phyloP scores from a whole-genome alignment of 92 coral and sea anemone species.

The Epizoanthus ramosus region DNA sequence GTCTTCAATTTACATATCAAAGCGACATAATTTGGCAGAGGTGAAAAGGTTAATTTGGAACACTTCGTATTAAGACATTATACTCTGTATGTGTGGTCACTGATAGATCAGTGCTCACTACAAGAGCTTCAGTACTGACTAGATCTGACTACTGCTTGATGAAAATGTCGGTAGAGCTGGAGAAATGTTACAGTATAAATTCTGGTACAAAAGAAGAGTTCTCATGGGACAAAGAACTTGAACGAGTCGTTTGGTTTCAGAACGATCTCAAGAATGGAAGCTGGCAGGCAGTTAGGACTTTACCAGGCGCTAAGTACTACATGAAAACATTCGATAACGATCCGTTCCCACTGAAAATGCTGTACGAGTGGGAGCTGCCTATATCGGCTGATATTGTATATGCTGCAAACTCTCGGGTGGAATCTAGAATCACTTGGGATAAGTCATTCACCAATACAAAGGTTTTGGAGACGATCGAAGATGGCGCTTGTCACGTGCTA shows the following conservation, averaged over 20 bases:
- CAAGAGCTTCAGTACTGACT: too few relatives aligned
- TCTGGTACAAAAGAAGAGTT: not conserved
- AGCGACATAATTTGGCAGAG: too few relatives aligned
- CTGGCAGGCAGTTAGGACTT: conserved; percentile 4
- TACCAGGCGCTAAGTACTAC: conserved; percentile 22
- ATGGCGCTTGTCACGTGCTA: conserved; percentile 10
- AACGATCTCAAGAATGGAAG: conserved; percentile 7
- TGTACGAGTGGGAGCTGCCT: conserved; percentile 36
- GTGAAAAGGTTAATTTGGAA: too few relatives aligned
- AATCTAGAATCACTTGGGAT: conserved; percentile 20
- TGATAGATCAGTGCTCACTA: too few relatives aligned
- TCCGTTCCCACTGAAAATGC: conserved; percentile 26
- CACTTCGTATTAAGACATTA: too few relatives aligned
- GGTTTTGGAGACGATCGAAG: conserved; percentile 27
- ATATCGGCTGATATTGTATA: conserved; percentile 15
- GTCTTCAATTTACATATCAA: too few relatives aligned
- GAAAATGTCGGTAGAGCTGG: too few relatives aligned
- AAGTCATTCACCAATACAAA: conserved; percentile 19
- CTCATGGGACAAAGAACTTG: conserved; percentile 23
- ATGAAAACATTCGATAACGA: conserved; percentile 23
- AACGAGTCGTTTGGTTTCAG: conserved; percentile 24
- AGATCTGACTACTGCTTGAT: too few relatives aligned
- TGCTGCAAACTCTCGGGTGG: conserved; percentile 5
- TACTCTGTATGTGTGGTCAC: too few relatives aligned
- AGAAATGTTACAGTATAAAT: too few relatives aligned